Evolutionary conservation across 2,113 vertebrate genomes (phyloP).

Genomic region (Elephantulus edwardii): DNA sequence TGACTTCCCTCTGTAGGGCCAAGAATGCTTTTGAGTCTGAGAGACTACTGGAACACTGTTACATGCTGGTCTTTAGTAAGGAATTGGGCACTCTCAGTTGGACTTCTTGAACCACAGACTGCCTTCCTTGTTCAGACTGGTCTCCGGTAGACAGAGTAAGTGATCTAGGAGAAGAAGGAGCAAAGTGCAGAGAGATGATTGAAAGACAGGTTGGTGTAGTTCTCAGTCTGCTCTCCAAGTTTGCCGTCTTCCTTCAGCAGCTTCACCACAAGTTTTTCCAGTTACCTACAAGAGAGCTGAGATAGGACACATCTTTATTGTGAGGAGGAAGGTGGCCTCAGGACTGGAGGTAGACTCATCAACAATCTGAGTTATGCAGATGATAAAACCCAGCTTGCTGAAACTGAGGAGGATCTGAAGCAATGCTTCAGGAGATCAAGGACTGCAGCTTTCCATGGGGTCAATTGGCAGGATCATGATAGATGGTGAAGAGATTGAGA

Average conservation of each 20-base stretch:
- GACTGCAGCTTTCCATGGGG: too few species aligned
- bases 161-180: not conserved
- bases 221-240: not conserved
- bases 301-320: too few species aligned
- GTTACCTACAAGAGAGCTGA: too few species aligned
- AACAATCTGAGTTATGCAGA: too few species aligned
- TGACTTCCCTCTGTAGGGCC: not conserved
- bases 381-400: too few species aligned
- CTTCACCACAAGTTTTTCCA: not conserved
- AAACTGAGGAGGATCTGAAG: too few species aligned
- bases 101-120: not conserved
- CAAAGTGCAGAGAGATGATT: not conserved
- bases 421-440: too few species aligned
- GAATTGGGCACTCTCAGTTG: not conserved
- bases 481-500: too few species aligned
- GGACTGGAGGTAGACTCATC: too few species aligned
- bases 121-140: not conserved
- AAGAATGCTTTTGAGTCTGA: not conserved
- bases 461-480: too few species aligned
- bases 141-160: not conserved
- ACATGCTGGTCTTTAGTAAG: not conserved
- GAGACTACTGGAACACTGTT: not conserved
- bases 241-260: not conserved
- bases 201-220: not conserved
- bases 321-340: too few species aligned